A percentile compares a stretch with the other conserved stretches of the same genome.
Conservation (phyloP, 1,140 invertebrate genomes). For the Bombus waltoni region DNA sequence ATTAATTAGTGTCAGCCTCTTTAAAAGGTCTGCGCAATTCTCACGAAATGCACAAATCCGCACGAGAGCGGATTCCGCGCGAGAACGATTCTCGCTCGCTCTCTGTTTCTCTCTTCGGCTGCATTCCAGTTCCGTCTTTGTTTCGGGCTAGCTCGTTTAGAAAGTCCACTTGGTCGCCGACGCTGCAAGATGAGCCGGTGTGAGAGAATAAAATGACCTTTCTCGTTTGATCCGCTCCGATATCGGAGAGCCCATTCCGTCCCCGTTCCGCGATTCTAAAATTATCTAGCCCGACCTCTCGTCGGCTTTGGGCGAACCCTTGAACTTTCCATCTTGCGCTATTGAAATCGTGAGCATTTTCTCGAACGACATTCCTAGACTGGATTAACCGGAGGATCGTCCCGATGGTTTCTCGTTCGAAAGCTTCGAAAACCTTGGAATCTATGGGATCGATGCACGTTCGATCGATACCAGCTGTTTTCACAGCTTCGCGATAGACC, state of each 20-base stretch:
- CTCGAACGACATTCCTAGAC: neutral
- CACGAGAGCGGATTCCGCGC: constrained; percentile 52
- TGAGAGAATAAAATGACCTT: constrained; percentile 52
- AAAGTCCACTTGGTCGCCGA: constrained; percentile 47
- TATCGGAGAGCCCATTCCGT: constrained; percentile 15
- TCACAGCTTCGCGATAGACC: no score
- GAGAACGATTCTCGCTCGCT: neutral
- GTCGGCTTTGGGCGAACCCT: neutral
- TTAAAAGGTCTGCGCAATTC: constrained; percentile 62
- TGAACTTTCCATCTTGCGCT: neutral
- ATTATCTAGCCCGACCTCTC: neutral
- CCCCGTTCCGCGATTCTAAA: constrained; percentile 3
- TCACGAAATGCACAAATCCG: constrained; percentile 67
- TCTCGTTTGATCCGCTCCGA: constrained; percentile 33
- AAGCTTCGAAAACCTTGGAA: neutral
- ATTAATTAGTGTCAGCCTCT: constrained; percentile 68
- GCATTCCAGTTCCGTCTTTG: neutral
- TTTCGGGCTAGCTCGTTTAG: constrained; percentile 37
- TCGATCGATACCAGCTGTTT: no score
- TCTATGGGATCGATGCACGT: neutral
- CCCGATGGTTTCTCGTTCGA: no score
- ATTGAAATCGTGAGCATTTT: neutral
- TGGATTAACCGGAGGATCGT: neutral
- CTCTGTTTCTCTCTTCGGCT: neutral
- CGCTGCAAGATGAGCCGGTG: constrained; percentile 29